Evolutionary conservation across 2,888 invertebrate species (phyloP).

Genomic region (Monopis laevigella): DNA sequence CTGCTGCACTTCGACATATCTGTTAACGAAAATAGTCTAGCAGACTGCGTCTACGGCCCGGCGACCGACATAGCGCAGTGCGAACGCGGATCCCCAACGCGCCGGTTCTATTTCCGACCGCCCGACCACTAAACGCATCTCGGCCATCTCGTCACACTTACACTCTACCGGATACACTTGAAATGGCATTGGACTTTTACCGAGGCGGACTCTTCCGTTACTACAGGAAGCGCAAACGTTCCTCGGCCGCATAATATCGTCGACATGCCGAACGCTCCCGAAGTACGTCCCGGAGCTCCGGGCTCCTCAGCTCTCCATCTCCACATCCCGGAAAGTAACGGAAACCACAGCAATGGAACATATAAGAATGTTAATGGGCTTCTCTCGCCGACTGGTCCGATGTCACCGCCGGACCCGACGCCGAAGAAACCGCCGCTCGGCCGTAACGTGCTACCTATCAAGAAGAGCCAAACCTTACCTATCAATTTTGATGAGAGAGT

Average conservation of each 20-base stretch:
- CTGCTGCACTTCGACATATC: slow-evolving; percentile 62
- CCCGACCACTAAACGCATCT: slow-evolving; percentile 36
- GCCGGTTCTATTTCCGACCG: slow-evolving; percentile 62
- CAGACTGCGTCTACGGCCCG: slow-evolving; percentile 39
- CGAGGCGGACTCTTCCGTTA: slow-evolving; percentile 49
- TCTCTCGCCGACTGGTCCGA: slow-evolving; percentile 38
- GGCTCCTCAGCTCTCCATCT: slow-evolving; percentile 31
- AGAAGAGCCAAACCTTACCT: slow-evolving; percentile 56
- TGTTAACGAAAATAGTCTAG: slow-evolving; percentile 64
- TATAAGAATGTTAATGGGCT: slow-evolving; percentile 15
- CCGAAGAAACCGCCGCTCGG: slow-evolving; percentile 55
- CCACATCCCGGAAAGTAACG: slow-evolving; percentile 42
- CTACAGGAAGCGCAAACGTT: slow-evolving; percentile 49
- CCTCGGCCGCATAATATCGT: slow-evolving; percentile 9
- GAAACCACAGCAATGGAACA: slow-evolving; percentile 22
- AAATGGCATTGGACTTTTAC: slow-evolving; percentile 61
- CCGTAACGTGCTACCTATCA: slow-evolving; percentile 49
- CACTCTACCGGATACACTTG: slow-evolving; percentile 44
- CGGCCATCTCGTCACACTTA: slow-evolving; percentile 46
- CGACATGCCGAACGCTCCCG: slow-evolving; percentile 44
- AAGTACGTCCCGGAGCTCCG: slow-evolving; percentile 22
- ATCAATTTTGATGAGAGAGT: slow-evolving; percentile 52
- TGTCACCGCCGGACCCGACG: slow-evolving; percentile 52
- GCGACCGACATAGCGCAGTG: slow-evolving; percentile 65
- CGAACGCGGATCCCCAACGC: slow-evolving; percentile 57